phyloP scores from a whole-genome alignment of 2,888 invertebrate genomes.

The Dasysyrphus tricinctus region DNA sequence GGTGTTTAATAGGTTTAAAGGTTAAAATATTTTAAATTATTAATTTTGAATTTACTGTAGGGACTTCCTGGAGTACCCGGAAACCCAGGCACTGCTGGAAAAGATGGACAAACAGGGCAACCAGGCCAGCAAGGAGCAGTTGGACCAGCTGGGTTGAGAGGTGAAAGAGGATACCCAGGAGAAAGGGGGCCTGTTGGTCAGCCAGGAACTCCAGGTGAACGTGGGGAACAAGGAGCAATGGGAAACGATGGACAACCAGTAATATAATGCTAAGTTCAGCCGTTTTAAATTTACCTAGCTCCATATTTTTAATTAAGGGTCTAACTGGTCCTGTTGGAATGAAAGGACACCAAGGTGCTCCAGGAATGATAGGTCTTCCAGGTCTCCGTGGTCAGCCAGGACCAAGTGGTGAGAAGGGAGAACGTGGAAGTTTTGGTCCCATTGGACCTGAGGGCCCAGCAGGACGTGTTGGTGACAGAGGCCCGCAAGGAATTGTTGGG shows the following conservation, averaged over 20 bases:
- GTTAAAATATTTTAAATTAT: neutral
- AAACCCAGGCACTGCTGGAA: slow-evolving; percentile 89
- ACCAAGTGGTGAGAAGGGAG: slow-evolving; percentile 86
- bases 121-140: slow-evolving; percentile 87
- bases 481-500: slow-evolving; percentile 90
- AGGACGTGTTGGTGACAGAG: slow-evolving; percentile 90
- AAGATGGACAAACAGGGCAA: slow-evolving; percentile 90
- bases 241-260: slow-evolving; percentile 87
- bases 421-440: slow-evolving; percentile 87
- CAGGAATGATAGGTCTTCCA: slow-evolving; percentile 91
- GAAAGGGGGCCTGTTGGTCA: slow-evolving; percentile 89
- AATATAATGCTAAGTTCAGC: slow-evolving; percentile 76
- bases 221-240: slow-evolving; percentile 84
- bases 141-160: slow-evolving; percentile 87
- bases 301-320: slow-evolving; percentile 80
- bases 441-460: slow-evolving; percentile 89
- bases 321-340: slow-evolving; percentile 87
- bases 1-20: too few relatives aligned
- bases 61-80: slow-evolving; percentile 91
- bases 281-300: too few relatives aligned
- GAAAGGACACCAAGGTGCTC: slow-evolving; percentile 90
- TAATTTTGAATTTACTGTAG: slow-evolving; percentile 80
- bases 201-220: slow-evolving; percentile 83
- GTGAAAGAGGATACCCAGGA: slow-evolving; percentile 89
- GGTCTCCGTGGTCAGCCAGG: slow-evolving; percentile 89